Conservation (phyloP, 2,888 invertebrate genomes). For the Amiota communis region DNA sequence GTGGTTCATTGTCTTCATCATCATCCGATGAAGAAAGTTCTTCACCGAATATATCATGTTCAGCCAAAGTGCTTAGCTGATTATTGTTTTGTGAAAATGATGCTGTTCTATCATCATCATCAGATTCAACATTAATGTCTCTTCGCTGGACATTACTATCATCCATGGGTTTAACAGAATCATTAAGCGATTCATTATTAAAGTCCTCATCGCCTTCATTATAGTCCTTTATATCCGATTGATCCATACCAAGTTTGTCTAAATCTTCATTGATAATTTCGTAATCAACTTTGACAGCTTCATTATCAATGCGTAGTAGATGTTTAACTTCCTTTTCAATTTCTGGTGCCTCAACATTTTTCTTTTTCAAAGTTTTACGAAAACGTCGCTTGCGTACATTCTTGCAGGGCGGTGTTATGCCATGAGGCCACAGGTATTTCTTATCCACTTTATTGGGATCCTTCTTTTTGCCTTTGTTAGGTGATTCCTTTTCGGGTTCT, state of each 20-base stretch:
- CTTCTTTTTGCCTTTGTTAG: slow-evolving; percentile 86
- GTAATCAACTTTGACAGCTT: slow-evolving; percentile 90
- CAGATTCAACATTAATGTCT: slow-evolving; percentile 70
- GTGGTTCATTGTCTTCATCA: slow-evolving; percentile 83
- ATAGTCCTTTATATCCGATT: slow-evolving; percentile 61
- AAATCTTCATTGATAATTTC: slow-evolving; percentile 93
- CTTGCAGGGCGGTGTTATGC: slow-evolving; percentile 95
- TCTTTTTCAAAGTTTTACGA: slow-evolving; percentile 95
- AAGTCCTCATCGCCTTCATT: slow-evolving; percentile 64
- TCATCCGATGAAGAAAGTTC: slow-evolving; percentile 90
- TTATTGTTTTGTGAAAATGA: slow-evolving; percentile 52
- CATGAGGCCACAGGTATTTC: slow-evolving; percentile 95
- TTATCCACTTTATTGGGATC: slow-evolving; percentile 88
- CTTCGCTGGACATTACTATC: slow-evolving; percentile 61
- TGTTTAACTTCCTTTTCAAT: slow-evolving; percentile 98
- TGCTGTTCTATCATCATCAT: slow-evolving; percentile 67
- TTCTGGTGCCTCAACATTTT: slow-evolving; percentile 97
- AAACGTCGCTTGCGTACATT: slow-evolving; percentile 94
- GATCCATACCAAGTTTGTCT: slow-evolving; percentile 75
- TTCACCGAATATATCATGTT: slow-evolving; percentile 93
- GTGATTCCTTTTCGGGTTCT: slow-evolving; percentile 81
- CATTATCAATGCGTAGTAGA: slow-evolving; percentile 91
- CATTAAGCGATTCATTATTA: slow-evolving; percentile 65
- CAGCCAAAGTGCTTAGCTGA: slow-evolving; percentile 75
- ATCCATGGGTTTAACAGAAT: slow-evolving; percentile 55